Percentiles rank a stretch among this genome's conserved stretches.
Conservation (phyloP, 1,140 invertebrate genomes). For the Triops cancriformis region DNA sequence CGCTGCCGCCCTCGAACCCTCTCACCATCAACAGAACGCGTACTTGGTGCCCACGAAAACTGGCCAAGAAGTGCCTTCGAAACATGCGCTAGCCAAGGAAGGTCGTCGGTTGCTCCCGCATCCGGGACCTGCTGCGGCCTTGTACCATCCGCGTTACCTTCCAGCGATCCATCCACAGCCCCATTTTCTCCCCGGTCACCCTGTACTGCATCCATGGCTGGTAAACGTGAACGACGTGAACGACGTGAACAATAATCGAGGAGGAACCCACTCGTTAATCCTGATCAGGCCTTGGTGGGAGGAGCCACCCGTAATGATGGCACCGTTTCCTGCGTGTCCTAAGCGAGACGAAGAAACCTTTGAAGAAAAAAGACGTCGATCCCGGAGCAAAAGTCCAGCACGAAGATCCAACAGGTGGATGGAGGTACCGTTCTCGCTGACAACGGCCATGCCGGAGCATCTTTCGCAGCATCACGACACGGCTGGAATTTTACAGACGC, state of each 20-base stretch:
- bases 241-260: neutral
- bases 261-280: neutral
- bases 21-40: neutral
- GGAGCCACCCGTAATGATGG: neutral
- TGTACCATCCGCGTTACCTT: neutral
- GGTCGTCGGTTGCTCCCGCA: neutral
- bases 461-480: neutral
- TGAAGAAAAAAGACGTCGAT: neutral
- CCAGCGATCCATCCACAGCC: neutral
- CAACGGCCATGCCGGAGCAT: neutral
- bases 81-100: neutral
- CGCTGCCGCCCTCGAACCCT: neutral
- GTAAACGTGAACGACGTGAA: neutral
- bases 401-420: neutral
- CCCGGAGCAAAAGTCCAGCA: neutral
- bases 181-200: neutral
- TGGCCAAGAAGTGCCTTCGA: neutral
- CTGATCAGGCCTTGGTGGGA: neutral
- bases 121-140: neutral
- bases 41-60: neutral
- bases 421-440: neutral
- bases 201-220: neutral
- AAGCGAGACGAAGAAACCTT: neutral
- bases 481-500: neutral
- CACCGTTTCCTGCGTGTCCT: neutral